phyloP scores from a whole-genome alignment of 2,113 vertebrate species.

The Sylvietta virens region DNA sequence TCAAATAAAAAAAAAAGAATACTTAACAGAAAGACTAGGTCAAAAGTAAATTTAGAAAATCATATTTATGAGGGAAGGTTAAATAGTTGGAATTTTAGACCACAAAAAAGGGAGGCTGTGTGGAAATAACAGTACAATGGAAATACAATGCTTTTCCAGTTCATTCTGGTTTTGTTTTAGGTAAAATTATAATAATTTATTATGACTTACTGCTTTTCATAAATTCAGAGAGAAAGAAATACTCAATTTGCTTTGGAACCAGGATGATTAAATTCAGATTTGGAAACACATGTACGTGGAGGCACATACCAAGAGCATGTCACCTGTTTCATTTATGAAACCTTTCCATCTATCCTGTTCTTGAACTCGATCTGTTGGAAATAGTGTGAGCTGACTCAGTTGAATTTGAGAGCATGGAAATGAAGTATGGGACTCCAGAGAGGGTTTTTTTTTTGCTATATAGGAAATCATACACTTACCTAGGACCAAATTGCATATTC shows the following conservation, averaged over 20 bases:
- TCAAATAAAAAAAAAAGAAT: not conserved
- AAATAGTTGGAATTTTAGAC: not conserved
- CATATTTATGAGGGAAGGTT: not conserved
- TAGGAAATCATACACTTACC: not conserved
- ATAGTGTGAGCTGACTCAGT: not conserved
- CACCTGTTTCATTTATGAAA: not conserved
- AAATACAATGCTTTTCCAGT: not conserved
- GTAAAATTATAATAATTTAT: not conserved
- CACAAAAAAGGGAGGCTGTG: not conserved
- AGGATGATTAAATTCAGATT: not conserved
- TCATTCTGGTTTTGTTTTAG: not conserved
- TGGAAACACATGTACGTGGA: not conserved
- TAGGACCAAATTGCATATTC: not conserved
- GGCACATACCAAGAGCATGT: not conserved
- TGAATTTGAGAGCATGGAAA: not conserved
- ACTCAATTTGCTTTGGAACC: not conserved
- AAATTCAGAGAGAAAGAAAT: not conserved
- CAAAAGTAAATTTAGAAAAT: not conserved
- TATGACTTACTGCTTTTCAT: not conserved
- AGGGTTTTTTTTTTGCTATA: not conserved
- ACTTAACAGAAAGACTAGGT: not conserved
- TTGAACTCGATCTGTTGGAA: not conserved
- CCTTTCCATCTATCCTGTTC: not conserved
- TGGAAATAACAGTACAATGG: no score
- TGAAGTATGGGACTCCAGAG: not conserved